Percentiles rank a stretch among this genome's conserved stretches.
Conservation (phyloP, 1,140 invertebrate genomes). For the Galendromus occidentalis region DNA sequence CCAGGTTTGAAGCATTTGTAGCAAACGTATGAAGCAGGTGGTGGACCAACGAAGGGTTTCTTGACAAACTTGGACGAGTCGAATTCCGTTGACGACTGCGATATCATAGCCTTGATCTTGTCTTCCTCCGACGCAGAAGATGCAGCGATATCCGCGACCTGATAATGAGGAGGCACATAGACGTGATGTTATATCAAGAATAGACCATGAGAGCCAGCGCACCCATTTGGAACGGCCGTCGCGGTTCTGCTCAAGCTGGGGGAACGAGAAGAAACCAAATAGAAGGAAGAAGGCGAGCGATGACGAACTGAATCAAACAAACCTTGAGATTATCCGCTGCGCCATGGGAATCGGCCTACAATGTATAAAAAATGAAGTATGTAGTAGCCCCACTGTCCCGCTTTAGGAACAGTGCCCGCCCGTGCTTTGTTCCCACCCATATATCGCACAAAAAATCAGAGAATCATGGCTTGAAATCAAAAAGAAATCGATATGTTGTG, state of each 20-base stretch:
- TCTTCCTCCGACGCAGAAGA: constrained; percentile 85
- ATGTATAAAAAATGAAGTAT: not conserved
- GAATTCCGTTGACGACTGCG: constrained; percentile 85
- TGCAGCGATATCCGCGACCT: constrained; percentile 54
- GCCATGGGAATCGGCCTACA: constrained; percentile 17
- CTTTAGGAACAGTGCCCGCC: no score
- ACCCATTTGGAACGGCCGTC: no score
- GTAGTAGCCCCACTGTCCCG: not conserved
- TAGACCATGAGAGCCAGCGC: no score
- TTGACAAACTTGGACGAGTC: constrained; percentile 77
- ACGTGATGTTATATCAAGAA: no score
- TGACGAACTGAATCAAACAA: constrained; percentile 14
- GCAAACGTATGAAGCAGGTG: constrained; percentile 72
- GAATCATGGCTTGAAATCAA: no score
- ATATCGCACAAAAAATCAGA: no score
- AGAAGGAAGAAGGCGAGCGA: not conserved
- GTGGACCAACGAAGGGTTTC: constrained; percentile 38
- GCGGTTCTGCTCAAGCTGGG: not conserved
- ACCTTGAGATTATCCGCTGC: constrained; percentile 15
- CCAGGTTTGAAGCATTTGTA: constrained; percentile 75
- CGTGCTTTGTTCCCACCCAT: no score
- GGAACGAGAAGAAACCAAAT: not conserved
- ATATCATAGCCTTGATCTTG: constrained; percentile 90
- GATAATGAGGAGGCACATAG: not conserved
- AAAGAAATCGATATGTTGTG: no score